Conservation (phyloP, 2,888 invertebrate genomes). For the Epirrita christyi region DNA sequence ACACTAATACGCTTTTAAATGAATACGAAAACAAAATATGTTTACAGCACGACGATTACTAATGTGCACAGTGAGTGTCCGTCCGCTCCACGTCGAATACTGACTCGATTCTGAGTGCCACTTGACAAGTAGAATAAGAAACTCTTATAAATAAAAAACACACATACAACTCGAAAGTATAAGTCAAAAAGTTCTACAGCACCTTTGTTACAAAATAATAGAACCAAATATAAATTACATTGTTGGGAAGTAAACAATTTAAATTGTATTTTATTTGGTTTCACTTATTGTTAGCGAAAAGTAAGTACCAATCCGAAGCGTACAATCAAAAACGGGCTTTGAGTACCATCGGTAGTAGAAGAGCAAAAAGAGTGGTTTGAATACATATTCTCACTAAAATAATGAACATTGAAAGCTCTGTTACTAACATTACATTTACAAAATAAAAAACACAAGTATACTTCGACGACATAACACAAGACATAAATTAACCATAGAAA, state of each 20-base stretch:
- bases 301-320: neutral
- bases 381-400: too few species aligned
- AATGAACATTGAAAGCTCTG: too few species aligned
- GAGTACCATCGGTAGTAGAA: too few species aligned
- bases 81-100: conserved; percentile 69
- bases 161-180: conserved; percentile 3
- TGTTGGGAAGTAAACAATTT: neutral
- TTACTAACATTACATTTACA: too few species aligned
- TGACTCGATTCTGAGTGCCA: conserved; percentile 48
- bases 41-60: conserved; percentile 84
- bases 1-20: conserved; percentile 83
- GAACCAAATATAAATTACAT: conserved; percentile 1
- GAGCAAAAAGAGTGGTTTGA: too few species aligned
- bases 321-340: neutral
- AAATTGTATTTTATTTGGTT: conserved; percentile 1
- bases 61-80: conserved; percentile 79
- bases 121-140: conserved; percentile 37
- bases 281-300: neutral
- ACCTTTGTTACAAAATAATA: neutral
- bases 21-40: conserved; percentile 78
- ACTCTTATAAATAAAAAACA: conserved; percentile 13
- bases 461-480: too few species aligned
- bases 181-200: neutral
- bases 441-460: too few species aligned
- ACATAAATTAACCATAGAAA: too few species aligned